Evolutionary conservation across 2,888 invertebrate genomes (phyloP), one percentile per base, ranked within the genome.

Genomic region (Cyrtodaria siliqua): DNA sequence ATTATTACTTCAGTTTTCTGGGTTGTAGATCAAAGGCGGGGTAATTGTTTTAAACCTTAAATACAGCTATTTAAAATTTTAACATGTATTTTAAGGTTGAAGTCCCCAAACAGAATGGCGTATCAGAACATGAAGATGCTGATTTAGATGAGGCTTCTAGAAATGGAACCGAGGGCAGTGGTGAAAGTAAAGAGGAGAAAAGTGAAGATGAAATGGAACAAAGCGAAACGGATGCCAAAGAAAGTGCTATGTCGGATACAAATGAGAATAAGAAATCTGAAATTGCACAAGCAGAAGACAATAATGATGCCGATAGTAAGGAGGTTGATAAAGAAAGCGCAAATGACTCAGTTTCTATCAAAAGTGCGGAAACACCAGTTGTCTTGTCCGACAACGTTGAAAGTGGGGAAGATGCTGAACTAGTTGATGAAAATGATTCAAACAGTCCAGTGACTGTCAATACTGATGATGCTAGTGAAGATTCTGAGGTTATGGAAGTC

Each of bases 401-500:
- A 52, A 8, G 23, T 52, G 44, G 33, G 12, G 12, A 26, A 52
- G 20, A 52, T 52, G 33, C 8, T n/a, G 55, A 55, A 29, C 27
- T 55, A 33, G 33, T 18, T 12, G 26, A 29, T 3, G 55, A 55
- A 9, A 33, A 55, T 18, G 29, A 33, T 33, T 33, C 4, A 29
- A 23, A 26, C 20, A 33, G 27, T 52, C 59, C 40, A 42, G 29
- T 53, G 33, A 33, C 33, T 33, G 33, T 33, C 33, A 33, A 33
- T 33, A 33, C 33, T 44, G 44, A 16, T 44, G 44, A 44, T 18
- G 20, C 3, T 16, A 44, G 44, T 18, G 40, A 38, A 8, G 49
- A 49, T 6, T 52, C 47, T 52, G 68, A 68, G 49, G 52, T 14
- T n/a, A 74, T 69, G 63, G 68, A 74, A 47, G 55, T 68, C 4